phyloP scores from a whole-genome alignment of 2,113 vertebrate genomes.

The Aphyosemion australe region DNA sequence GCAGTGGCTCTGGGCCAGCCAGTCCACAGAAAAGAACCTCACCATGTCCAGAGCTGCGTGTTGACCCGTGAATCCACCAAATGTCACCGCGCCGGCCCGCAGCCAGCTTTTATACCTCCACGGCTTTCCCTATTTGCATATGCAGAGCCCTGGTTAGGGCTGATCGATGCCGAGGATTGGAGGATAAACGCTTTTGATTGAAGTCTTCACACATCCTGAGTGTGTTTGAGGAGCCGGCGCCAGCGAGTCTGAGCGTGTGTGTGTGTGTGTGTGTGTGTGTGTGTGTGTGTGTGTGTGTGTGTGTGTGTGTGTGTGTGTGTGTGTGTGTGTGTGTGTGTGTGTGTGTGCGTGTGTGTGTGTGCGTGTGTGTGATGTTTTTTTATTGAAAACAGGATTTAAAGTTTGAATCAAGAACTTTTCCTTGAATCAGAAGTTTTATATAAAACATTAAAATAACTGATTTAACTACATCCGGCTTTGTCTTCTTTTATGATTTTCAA shows the following conservation, averaged over 20 bases:
- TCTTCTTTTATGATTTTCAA: no score
- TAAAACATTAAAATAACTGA: no score
- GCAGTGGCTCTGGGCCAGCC: constrained; percentile 83
- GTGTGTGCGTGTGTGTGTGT: no score
- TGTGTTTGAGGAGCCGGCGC: constrained; percentile 81
- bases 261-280: constrained; percentile 79
- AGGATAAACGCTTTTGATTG: constrained; percentile 81
- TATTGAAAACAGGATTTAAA: no score
- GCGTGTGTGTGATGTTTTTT: no score
- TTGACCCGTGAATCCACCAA: constrained; percentile 26
- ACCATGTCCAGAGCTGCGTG: constrained; percentile 62
- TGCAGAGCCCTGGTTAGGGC: constrained; percentile 72
- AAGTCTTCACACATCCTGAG: constrained; percentile 81
- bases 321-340: constrained; percentile 80
- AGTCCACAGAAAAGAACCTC: constrained; percentile 83
- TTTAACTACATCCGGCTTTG: no score
- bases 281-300: constrained; percentile 80
- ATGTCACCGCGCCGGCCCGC: constrained; percentile 3
- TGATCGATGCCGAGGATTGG: constrained; percentile 79
- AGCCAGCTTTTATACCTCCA: constrained; percentile 36
- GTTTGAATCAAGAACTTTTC: no score
- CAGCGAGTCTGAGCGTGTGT: constrained; percentile 76
- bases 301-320: constrained; percentile 80
- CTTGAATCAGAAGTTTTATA: no score
- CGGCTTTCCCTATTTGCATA: constrained; percentile 65